Base-by-base conservation (phyloP, 2,888 invertebrate species). In the Hanleya hanleyi region DNA sequence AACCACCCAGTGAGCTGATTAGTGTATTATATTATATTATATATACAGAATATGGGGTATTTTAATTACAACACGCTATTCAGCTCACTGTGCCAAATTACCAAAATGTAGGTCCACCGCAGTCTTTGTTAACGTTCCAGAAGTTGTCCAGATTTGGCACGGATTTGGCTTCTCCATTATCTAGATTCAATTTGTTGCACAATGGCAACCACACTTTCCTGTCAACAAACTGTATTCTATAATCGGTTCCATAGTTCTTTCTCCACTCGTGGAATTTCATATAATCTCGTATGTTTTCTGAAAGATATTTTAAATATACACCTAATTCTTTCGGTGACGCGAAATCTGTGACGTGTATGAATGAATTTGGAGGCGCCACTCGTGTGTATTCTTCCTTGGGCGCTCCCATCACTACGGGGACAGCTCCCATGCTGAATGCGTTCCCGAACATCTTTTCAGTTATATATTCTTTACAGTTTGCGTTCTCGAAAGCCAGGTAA, bases 221-320 rank as follows among this genome's bases (percentile, higher is more conserved):
- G 26, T 36, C 15, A 1, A 22, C 18, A 37, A 22, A 64, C 35
- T 64, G 64, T n/a, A 64, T n/a, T 18, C 64, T 15, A 35, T 64
- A 64, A n/a, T 32, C n/a, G 33, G 26, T 26, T 15, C 36, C 64
- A 64, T 64, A 64, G 9, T 3, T 9, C 22, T 37, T 35, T 22
- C 64, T 18, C 64, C 64, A 64, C 5, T 32, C 64, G 38, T 64
- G 64, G 26, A 22, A 64, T 36, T 64, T 37, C 64, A 64, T 64
- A 64, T 64, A 64, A 12, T 18, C 64, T 37, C 35, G 35, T 12
- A 15, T 64, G 9, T 64, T 64, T 18, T 37, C n/a, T 15, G 64
- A 35, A 36, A 64, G 26, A 3, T 32, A 37, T 32, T 4, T 1
- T 18, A 64, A 5, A 64, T 64, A 64, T 3, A 36, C 5, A 9